These are phyloP conservation scores for Biston betularia DNA, from an alignment of 2,888 invertebrate genomes.

Conservation along the genomic window DNA sequence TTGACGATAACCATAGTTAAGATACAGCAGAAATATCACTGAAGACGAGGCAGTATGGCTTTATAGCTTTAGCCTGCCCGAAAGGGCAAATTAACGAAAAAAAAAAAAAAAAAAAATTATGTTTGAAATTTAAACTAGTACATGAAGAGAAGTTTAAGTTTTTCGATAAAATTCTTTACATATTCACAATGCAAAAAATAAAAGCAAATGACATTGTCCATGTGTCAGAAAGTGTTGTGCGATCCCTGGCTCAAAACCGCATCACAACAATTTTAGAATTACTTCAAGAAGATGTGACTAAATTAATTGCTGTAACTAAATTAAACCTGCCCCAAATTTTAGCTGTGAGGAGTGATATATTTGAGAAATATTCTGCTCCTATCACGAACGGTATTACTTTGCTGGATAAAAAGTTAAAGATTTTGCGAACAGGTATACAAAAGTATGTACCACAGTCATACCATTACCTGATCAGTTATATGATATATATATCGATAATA, in stretches of 20 bases:
- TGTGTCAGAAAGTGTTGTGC: conserved; percentile 74
- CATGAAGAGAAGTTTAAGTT: too few species aligned
- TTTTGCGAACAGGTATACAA: conserved; percentile 78
- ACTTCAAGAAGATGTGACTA: conserved; percentile 84
- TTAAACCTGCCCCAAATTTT: conserved; percentile 79
- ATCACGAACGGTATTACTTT: conserved; percentile 60
- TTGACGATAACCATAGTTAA: too few species aligned
- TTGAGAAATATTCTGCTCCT: conserved; percentile 80
- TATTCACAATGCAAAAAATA: conserved; percentile 65
- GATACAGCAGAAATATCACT: too few species aligned
- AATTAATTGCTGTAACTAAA: conserved; percentile 78
- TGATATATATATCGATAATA: too few species aligned
- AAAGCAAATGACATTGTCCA: conserved; percentile 51
- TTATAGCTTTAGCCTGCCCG: too few species aligned
- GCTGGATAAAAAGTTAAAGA: conserved; percentile 62
- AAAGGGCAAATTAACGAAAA: too few species aligned
- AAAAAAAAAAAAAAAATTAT: too few species aligned
- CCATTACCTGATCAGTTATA: too few species aligned
- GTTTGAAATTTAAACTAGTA: too few species aligned
- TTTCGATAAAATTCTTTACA: too few species aligned
- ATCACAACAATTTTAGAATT: conserved; percentile 86
- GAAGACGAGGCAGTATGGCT: too few species aligned
- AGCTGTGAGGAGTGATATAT: conserved; percentile 73
- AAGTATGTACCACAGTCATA: conserved; percentile 66
- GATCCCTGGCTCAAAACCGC: conserved; percentile 78